Conservation (phyloP, 2,113 vertebrate species). For the Oophaga pumilio region DNA sequence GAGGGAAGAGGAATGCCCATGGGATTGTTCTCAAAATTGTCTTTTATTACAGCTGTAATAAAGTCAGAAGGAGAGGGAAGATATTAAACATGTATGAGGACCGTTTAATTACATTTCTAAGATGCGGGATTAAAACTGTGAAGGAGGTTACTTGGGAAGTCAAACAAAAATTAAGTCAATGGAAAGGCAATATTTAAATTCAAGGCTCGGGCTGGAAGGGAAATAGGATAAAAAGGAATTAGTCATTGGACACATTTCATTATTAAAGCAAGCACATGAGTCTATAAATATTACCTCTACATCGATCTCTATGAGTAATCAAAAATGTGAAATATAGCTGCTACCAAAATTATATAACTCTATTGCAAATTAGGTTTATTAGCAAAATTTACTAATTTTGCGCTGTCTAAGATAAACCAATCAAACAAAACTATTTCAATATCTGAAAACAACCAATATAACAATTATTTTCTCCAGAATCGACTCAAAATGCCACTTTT, state of each 20-base stretch:
- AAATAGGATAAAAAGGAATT: slow-evolving; percentile 18
- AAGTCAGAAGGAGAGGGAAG: slow-evolving; percentile 78
- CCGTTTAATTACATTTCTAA: slow-evolving; percentile 88
- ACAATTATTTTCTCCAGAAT: no score
- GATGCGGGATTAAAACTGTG: slow-evolving; percentile 68
- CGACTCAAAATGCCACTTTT: no score
- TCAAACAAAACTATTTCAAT: no score
- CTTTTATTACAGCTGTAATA: slow-evolving; percentile 92
- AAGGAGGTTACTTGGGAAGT: slow-evolving; percentile 83
- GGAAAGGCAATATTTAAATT: slow-evolving; percentile 72
- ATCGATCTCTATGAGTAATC: not conserved
- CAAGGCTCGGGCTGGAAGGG: not conserved
- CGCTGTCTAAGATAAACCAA: no score
- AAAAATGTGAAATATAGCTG: not conserved
- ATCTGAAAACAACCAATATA: no score
- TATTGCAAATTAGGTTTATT: no score
- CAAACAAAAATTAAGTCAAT: slow-evolving; percentile 61
- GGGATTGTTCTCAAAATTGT: slow-evolving; percentile 64
- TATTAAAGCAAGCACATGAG: not conserved
- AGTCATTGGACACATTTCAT: slow-evolving; percentile 15
- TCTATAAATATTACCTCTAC: not conserved
- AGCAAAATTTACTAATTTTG: no score
- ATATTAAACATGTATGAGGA: slow-evolving; percentile 94
- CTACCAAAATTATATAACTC: no score
- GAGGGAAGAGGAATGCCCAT: slow-evolving; percentile 59